Base-by-base conservation (phyloP, 2,113 vertebrate genomes). In the Lamprotornis superbus region DNA sequence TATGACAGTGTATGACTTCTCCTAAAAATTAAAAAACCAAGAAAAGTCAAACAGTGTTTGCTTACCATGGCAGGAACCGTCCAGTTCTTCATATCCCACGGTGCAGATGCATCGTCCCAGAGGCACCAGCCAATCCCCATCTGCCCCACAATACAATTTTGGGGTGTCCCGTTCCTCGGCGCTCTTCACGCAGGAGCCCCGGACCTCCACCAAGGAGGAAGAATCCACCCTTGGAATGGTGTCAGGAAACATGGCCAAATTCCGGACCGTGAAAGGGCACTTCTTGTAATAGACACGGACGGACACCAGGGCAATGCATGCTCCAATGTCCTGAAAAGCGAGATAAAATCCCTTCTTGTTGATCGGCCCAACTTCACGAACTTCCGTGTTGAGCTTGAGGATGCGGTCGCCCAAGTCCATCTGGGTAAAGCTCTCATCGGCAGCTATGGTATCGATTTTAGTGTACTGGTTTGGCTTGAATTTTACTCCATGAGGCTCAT, bases 381-480 rank as follows among this genome's bases (percentile, higher is more conserved):
- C 98, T 95, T 99, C 99, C 0, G 99, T 99, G 97, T 99, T 99
- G 52, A 99, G 98, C 93, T 99, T 99, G 84, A 99, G 98, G 95
- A 99, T 99, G 47, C 99, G 99, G 93, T 99, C 99, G 7, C 99
- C 99, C 42, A 99, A 97, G 94, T 99, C 99, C 99, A 99, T 99
- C 95, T 99, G 99, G 35, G 99, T 99, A 86, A 99, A 99, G 96
- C 99, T 99, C 96, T 99, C 99, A 46, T 99, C 99, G 5, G 99
- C 99, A 10, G 99, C 99, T 82, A 99, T 99, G 64, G 99, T 99
- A 92, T 99, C 99, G 10, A 99, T 99, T 97, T 99, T 99, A 40
- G 96, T 98, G 96, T 99, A 99, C 80, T 99, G 99, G 25, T 83
- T 97, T 37, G 99, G 97, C 91, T 98, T 99, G 97, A 99, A 99